Percentiles rank a stretch among this genome's conserved stretches.
phyloP scores from a whole-genome alignment of 2,113 vertebrate genomes.

The Axis porcinus region DNA sequence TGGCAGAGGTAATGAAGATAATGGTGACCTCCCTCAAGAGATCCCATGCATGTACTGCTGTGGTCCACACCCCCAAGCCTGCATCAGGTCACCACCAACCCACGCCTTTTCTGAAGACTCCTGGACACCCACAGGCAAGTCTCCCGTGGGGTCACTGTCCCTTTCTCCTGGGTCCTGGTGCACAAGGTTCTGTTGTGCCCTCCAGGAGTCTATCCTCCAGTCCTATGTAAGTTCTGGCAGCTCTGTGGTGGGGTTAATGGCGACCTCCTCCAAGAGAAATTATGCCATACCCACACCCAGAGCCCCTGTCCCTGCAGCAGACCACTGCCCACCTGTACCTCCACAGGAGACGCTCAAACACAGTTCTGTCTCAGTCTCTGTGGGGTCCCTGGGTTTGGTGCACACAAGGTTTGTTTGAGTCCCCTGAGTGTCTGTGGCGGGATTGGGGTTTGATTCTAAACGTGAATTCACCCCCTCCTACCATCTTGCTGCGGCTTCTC shows the following conservation, averaged over 20 bases:
- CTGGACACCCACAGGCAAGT: rapidly evolving
- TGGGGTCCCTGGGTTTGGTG: background rate
- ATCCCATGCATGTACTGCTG: background rate
- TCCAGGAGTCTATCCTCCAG: background rate
- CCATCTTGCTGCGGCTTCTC: background rate
- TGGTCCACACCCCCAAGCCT: background rate
- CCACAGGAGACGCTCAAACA: background rate
- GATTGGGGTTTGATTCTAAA: background rate
- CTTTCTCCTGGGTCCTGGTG: background rate
- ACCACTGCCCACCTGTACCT: rapidly evolving
- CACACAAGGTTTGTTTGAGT: background rate
- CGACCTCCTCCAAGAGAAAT: background rate
- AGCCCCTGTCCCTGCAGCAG: rapidly evolving
- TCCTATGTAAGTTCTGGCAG: background rate
- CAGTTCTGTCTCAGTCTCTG: background rate
- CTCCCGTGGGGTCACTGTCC: background rate
- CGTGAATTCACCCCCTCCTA: rapidly evolving
- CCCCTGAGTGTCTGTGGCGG: rapidly evolving
- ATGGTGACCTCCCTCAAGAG: background rate
- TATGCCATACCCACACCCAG: background rate
- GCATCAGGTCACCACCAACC: background rate
- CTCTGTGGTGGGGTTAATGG: background rate
- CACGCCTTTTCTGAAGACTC: background rate
- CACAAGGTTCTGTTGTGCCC: background rate
- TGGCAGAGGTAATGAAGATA: background rate